These are phyloP conservation scores for Psilopsiagon aurifrons DNA, from an alignment of 2,113 vertebrate species.

Conservation along the genomic window DNA sequence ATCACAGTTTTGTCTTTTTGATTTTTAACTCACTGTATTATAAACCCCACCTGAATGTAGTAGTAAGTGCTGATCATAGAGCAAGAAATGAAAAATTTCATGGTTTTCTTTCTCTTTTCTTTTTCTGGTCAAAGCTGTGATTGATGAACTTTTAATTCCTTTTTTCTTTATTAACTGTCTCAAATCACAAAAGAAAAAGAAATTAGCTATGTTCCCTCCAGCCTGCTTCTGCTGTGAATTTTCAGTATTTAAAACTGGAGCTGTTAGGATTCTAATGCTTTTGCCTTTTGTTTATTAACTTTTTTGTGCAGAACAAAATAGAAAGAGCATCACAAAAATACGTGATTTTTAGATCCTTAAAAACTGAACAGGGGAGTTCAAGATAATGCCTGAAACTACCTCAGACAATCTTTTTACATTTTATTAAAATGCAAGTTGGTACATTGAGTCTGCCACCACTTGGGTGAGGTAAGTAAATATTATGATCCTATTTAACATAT, in stretches of 20 bases:
- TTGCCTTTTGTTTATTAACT: not conserved
- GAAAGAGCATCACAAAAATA: not conserved
- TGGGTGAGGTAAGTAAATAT: slow-evolving; percentile 55
- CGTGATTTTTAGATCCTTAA: not conserved
- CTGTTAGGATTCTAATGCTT: not conserved
- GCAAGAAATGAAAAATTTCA: not conserved
- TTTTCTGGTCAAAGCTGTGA: not conserved
- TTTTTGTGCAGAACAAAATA: not conserved
- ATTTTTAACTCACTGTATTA: not conserved
- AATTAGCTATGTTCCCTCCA: not conserved
- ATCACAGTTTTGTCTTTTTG: not conserved
- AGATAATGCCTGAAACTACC: not conserved
- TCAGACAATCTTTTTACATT: not conserved
- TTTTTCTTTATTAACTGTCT: slow-evolving; percentile 3
- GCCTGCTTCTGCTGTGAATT: not conserved
- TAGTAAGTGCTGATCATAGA: not conserved
- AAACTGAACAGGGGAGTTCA: not conserved
- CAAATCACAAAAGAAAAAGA: not conserved
- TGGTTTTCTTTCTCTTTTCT: not conserved
- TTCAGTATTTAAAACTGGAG: not conserved
- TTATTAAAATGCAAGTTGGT: slow-evolving; percentile 8
- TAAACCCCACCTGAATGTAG: not conserved
- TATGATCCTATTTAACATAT: slow-evolving; percentile 57
- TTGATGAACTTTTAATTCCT: slow-evolving; percentile 9
- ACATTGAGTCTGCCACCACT: slow-evolving; percentile 2